These are phyloP conservation scores for Odontamblyopus rebecca DNA, from an alignment of 2,797 vertebrate genomes.

Conservation along the genomic window DNA sequence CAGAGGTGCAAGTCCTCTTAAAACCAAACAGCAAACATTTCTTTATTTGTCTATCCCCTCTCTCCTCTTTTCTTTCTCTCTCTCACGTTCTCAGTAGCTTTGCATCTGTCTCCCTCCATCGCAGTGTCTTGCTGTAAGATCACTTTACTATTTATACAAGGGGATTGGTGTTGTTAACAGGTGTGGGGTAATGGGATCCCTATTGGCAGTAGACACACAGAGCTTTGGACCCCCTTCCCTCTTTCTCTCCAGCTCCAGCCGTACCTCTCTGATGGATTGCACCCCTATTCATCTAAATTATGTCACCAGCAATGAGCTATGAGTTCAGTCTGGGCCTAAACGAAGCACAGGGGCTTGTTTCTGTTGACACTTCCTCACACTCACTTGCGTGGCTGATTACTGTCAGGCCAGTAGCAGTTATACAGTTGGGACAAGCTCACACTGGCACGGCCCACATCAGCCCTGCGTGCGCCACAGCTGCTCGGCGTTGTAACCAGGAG, in stretches of 20 bases:
- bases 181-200: slow-evolving; percentile 87
- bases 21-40: slow-evolving; percentile 79
- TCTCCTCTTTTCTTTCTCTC: slow-evolving; percentile 28
- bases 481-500: slow-evolving; percentile 29
- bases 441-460: slow-evolving; percentile 10
- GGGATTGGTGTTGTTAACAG: slow-evolving; percentile 86
- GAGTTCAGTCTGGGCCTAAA: slow-evolving; percentile 78
- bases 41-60: slow-evolving; percentile 59
- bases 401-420: slow-evolving; percentile 55
- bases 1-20: slow-evolving; percentile 63
- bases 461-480: slow-evolving; percentile 31
- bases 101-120: slow-evolving; percentile 41
- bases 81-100: slow-evolving; percentile 31
- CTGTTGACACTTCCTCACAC: slow-evolving; percentile 69
- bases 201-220: slow-evolving; percentile 71
- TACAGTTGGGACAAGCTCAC: slow-evolving; percentile 26
- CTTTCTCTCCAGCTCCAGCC: slow-evolving; percentile 50
- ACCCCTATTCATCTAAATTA: slow-evolving; percentile 88
- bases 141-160: slow-evolving; percentile 85
- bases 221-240: slow-evolving; percentile 62
- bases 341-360: slow-evolving; percentile 68
- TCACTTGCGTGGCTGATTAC: slow-evolving; percentile 69
- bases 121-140: slow-evolving; percentile 68
- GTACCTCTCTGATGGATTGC: slow-evolving; percentile 81
- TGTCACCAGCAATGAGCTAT: slow-evolving; percentile 82